Evolutionary conservation across 2,888 invertebrate species (phyloP), one percentile per base, ranked within the genome.

Genomic region (Odontocolon sp.): DNA sequence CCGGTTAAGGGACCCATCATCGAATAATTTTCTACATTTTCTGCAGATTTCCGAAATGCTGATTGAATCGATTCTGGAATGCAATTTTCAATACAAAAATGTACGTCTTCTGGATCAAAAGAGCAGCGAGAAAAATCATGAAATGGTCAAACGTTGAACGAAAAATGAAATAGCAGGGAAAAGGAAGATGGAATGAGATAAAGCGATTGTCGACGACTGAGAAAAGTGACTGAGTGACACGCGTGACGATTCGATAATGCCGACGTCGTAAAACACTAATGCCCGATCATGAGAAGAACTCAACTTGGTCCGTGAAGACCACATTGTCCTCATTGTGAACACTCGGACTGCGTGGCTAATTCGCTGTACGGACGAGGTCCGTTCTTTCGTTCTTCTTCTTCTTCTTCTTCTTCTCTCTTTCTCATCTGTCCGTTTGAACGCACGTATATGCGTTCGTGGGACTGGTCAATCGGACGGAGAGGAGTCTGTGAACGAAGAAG

Each of bases 261-360:
- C 67, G 47, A 74, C 78, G 84, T 88, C 84, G 87, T 89, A 88
- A 89, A 89, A 87, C 87, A 87, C 89, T 89, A 89, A 89, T 89
- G 83, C 80, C 84, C 86, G 86, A 89, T 89, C 85, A 88, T 87
- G 86, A 87, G 87, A 82, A 85, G 81, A 81, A 79, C 78, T 78
- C 75, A 80, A 76, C 79, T 72, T 79, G 67, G 66, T 75, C 69
- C 54, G 59, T 76, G 73, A 71, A 81, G 80, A 68, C 74, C 66
- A 82, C 71, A 83, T 81, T 83, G 82, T 82, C 67, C 71, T 74
- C 79, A 83, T 85, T 84, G 82, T 83, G 77, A 71, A 45, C 61
- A 71, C 81, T 81, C 78, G 77, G 80, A 81, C 79, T 66, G 80
- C 85, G 85, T 80, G 78, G 79, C 84, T 82, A 85, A 85, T 85